Percentiles rank a stretch among this genome's conserved stretches.
phyloP scores from a whole-genome alignment of 2,888 invertebrate genomes.

The Athetis lepigone region DNA sequence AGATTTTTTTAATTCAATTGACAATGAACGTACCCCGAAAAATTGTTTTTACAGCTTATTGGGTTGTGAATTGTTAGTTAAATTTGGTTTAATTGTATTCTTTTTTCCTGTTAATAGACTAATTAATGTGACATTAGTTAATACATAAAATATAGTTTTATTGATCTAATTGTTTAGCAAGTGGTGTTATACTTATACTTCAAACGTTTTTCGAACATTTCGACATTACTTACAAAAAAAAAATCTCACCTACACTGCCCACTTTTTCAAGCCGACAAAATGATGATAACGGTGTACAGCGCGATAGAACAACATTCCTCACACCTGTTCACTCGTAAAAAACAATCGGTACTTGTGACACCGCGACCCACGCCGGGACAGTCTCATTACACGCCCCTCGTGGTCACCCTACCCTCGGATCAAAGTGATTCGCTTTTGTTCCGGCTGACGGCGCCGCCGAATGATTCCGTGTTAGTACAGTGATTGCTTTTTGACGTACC shows the following conservation, averaged over 20 bases:
- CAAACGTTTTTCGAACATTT: conserved; percentile 4
- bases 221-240: not conserved
- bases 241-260: not conserved
- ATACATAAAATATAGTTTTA: not conserved
- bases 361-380: conserved; percentile 17
- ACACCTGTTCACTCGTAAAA: conserved; percentile 41
- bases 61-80: too few species aligned
- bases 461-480: conserved; percentile 82
- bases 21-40: too few species aligned
- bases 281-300: not conserved
- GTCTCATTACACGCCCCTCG: conserved; percentile 49
- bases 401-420: conserved; percentile 73
- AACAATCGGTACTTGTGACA: conserved; percentile 29
- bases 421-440: conserved; percentile 87
- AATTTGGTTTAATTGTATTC: too few species aligned
- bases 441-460: conserved; percentile 79
- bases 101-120: too few species aligned
- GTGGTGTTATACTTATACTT: not conserved
- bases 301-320: conserved; percentile 32
- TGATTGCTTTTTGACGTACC: conserved; percentile 85
- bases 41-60: too few species aligned
- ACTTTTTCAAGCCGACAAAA: not conserved
- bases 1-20: too few species aligned
- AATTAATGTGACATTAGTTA: too few species aligned
- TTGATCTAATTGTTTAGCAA: not conserved